A percentile compares a stretch with the other conserved stretches of the same genome.
Conservation (phyloP, 2,113 vertebrate genomes). For the Ifrita kowaldi region DNA sequence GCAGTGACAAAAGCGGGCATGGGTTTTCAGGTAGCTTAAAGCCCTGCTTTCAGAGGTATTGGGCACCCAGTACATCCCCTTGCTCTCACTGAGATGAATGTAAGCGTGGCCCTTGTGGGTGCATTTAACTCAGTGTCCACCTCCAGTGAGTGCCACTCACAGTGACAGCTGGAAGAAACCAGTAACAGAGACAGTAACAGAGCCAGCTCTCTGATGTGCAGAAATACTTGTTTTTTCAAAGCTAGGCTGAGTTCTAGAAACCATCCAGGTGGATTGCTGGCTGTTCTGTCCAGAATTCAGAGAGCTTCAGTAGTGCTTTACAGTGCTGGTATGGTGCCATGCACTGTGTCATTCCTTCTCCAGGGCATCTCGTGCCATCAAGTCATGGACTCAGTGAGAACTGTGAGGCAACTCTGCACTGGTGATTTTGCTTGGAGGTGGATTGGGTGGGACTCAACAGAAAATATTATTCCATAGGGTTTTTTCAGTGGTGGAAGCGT, state of each 20-base stretch:
- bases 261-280: not conserved
- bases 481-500: not conserved
- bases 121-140: not conserved
- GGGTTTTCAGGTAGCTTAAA: not conserved
- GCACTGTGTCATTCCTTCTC: not conserved
- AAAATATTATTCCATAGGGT: not conserved
- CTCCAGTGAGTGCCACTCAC: not conserved
- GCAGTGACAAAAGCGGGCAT: not conserved
- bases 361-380: not conserved
- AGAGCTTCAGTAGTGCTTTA: not conserved
- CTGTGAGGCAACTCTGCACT: not conserved
- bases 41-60: not conserved
- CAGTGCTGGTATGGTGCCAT: not conserved
- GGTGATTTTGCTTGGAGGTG: not conserved
- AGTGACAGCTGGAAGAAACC: not conserved
- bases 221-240: not conserved
- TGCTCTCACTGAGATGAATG: accelerated
- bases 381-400: not conserved
- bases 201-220: not conserved
- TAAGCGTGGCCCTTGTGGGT: not conserved
- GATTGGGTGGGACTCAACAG: not conserved
- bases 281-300: not conserved
- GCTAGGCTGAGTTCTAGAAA: not conserved
- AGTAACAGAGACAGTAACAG: not conserved
- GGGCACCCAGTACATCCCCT: not conserved